Evolutionary conservation across 2,888 invertebrate genomes (phyloP).

Genomic region (Schizotus pectinicornis): DNA sequence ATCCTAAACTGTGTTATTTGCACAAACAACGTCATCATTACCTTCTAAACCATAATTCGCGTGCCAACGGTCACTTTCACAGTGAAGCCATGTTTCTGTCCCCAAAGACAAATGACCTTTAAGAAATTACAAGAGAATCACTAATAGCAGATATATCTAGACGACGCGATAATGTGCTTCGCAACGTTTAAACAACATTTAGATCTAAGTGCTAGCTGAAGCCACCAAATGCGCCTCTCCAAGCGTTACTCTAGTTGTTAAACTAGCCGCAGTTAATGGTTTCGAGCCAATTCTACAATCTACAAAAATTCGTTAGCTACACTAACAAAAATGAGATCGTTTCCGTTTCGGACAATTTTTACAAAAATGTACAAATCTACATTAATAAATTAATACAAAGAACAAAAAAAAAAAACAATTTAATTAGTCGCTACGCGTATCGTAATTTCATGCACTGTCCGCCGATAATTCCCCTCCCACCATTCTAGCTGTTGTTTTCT

Average conservation of each 20-base stretch:
- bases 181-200: background rate
- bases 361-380: no score
- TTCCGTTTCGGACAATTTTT: no score
- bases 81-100: slow-evolving; percentile 89
- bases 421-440: no score
- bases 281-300: no score
- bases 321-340: no score
- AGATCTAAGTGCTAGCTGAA: no score
- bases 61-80: slow-evolving; percentile 89
- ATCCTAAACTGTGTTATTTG: slow-evolving; percentile 47
- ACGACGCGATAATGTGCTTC: background rate
- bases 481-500: background rate
- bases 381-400: no score
- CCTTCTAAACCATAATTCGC: slow-evolving; percentile 82
- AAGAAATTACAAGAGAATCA: slow-evolving; percentile 41
- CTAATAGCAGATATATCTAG: slow-evolving; percentile 4
- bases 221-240: no score
- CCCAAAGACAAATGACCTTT: slow-evolving; percentile 85
- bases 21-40: slow-evolving; percentile 58
- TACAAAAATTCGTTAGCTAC: no score
- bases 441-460: slow-evolving; percentile 4
- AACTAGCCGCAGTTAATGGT: no score
- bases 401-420: no score
- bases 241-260: no score
- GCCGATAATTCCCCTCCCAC: background rate